Base-by-base conservation (phyloP, 2,797 vertebrate genomes). In the Hippoglossus hippoglossus region DNA sequence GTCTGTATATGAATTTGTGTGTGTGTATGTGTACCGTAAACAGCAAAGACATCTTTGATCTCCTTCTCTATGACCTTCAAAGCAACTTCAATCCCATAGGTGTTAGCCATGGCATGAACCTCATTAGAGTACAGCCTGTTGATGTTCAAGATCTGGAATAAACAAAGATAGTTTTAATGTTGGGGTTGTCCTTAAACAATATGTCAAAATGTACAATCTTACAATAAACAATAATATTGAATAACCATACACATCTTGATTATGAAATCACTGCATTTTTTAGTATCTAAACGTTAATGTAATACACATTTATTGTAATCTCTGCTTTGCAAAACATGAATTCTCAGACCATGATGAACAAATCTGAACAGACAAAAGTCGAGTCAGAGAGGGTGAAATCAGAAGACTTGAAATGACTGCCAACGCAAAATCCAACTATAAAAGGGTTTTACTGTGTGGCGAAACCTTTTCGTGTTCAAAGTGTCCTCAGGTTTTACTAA, bases 41-140 rank as follows among this genome's bases (percentile, higher is more conserved):
- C 98, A 0, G 96, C 97, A 84, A 99, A 99, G 39, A 99, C 98
- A 13, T 99, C 96, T 89, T 96, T 99, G 84, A 99, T 99, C 91
- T 99, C 98, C 90, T 96, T 99, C 89, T 99, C 97, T 1, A 99
- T 96, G 79, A 96, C 97, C 6, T 95, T 94, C 57, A 99, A 88
- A 2, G 95, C 98, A 11, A 98, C 96, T 89, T 99, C 98, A 0
- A 99, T 97, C 50, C 98, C 98, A 0, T 99, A 99, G 0, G 95
- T 97, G 12, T 85, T 95, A 15, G 97, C 97, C 95, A 99, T 96
- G 28, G 97, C 94, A 0, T 99, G 98, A 67, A 99, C 95, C 80
- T 99, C 96, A 3, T 99, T 99, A 70, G 94, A 96, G 86, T 99
- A 99, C 52, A 99, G 92, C 15, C 95, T 94, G 76, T 92, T 96